Conservation (phyloP, 2,888 invertebrate species). For the Baccha elongata region DNA sequence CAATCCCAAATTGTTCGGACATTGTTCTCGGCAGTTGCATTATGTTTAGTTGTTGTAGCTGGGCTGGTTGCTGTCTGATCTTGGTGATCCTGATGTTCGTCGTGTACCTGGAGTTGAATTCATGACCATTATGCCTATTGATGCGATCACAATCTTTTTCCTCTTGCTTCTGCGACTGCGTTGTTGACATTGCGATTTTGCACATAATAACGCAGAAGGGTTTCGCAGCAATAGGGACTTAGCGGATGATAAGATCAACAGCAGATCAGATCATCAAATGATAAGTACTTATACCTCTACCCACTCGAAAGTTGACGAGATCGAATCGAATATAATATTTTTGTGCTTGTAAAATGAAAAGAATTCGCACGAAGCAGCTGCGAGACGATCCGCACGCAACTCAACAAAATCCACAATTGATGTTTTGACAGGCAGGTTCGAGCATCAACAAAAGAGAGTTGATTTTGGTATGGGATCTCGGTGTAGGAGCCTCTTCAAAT, state of each 20-base stretch:
- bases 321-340: conserved; percentile 22
- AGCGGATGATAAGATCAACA: conserved; percentile 64
- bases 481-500: conserved; percentile 57
- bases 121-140: conserved; percentile 44
- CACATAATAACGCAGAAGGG: conserved; percentile 50
- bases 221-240: conserved; percentile 3
- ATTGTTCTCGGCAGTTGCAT: conserved; percentile 56
- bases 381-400: conserved; percentile 17
- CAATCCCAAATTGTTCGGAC: conserved; percentile 73
- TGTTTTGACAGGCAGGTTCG: conserved; percentile 71
- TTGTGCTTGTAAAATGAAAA: conserved; percentile 16
- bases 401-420: conserved; percentile 56
- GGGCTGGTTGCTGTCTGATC: conserved; percentile 20
- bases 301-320: conserved; percentile 62
- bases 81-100: conserved; percentile 34
- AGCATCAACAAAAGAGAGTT: conserved; percentile 66
- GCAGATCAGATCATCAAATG: conserved; percentile 67
- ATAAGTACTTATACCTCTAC: conserved; percentile 52
- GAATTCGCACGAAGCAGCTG: conserved; percentile 25
- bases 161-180: conserved; percentile 42
- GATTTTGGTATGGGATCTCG: conserved; percentile 46
- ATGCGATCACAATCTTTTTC: conserved; percentile 46
- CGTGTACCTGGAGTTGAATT: conserved; percentile 38
- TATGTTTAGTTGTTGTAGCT: conserved; percentile 7
- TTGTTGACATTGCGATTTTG: conserved; percentile 67